Evolutionary conservation across 2,113 vertebrate genomes (phyloP), one percentile per base, ranked within the genome.

Genomic region (Xyliphius kryptos): DNA sequence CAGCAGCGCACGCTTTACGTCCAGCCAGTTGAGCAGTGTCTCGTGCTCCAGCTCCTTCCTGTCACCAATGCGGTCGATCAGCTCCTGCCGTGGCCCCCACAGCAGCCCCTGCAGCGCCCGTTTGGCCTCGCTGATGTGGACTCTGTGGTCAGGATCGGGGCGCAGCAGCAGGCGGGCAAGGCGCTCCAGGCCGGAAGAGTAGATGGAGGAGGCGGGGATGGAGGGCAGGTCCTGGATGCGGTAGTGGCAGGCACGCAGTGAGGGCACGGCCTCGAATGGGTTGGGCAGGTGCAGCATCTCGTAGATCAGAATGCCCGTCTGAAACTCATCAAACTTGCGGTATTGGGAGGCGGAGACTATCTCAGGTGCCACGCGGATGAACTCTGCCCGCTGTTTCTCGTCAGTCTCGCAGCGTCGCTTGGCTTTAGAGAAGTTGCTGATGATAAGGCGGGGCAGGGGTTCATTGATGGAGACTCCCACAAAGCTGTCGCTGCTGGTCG

Each of bases 301-400:
- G 0, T 97, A 97, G 77, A 98, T 97, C 78, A 98, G 86, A 72
- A 98, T 98, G 51, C 95, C 95, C 0, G 92, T 90, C 71, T 98
- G 95, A 82, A 98, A 98, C 79, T 98, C 95, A 0, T 98, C 95
- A 0, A 97, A 94, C 61, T 96, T 97, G 63, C 89, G 90, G 76
- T 97, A 98, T 77, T 97, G 95, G n/a, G 94, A 90, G 3, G 95
- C 95, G 0, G 93, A 97, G 69, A 98, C 88, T 0, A 98, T 96
- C 82, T 98, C 95, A 0, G 95, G 95, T 0, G 95, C 95, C 80
- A 97, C 78, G 9, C 95, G 88, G 56, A 93, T 92, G 43, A 94
- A 93, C 77, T 88, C 94, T 6, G 89, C 90, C 56, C 90, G 91
- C 38, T 83, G 86, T 69, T 0, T 75, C 63, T 68, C 70, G 5